A percentile compares a stretch with the other conserved stretches of the same genome.
Conservation (phyloP, 2,888 invertebrate genomes). For the Gandaritis pyraliata region DNA sequence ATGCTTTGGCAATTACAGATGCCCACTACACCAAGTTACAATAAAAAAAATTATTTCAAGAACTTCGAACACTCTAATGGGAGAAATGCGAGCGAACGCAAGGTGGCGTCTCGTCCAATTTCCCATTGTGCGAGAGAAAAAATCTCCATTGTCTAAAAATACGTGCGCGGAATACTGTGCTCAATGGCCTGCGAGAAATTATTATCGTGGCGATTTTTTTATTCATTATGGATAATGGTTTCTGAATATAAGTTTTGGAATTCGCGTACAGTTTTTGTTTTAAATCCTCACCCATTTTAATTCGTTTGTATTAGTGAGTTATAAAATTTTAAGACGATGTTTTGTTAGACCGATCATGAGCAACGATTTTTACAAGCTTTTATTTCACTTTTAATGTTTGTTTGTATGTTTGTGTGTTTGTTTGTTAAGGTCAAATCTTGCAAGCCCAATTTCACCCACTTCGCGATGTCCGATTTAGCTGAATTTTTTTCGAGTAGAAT, state of each 20-base stretch:
- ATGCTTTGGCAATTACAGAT: slow-evolving; percentile 4
- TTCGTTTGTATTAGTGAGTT: too few relatives aligned
- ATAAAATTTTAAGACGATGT: too few relatives aligned
- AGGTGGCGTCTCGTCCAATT: slow-evolving; percentile 47
- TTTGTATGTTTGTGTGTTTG: too few relatives aligned
- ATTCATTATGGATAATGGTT: slow-evolving; percentile 50
- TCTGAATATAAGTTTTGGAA: slow-evolving; percentile 39
- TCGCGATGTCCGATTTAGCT: too few relatives aligned
- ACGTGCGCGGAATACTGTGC: slow-evolving; percentile 67
- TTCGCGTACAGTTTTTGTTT: neutral
- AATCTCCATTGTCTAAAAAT: slow-evolving; percentile 68
- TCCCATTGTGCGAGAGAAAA: slow-evolving; percentile 62
- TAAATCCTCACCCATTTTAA: too few relatives aligned
- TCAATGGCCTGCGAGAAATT: slow-evolving; percentile 63
- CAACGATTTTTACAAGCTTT: too few relatives aligned
- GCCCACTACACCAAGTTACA: slow-evolving; percentile 16
- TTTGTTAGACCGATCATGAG: too few relatives aligned
- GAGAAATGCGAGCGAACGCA: slow-evolving; percentile 23
- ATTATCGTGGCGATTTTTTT: slow-evolving; percentile 63
- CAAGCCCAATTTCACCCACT: too few relatives aligned
- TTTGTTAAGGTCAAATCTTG: too few relatives aligned
- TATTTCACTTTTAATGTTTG: too few relatives aligned
- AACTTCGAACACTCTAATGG: slow-evolving; percentile 29
- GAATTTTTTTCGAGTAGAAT: too few relatives aligned
- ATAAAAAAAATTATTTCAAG: slow-evolving; percentile 31